These are phyloP conservation scores for Eurystomus glaucurus DNA, from an alignment of 2,797 vertebrate genomes.

Conservation along the genomic window DNA sequence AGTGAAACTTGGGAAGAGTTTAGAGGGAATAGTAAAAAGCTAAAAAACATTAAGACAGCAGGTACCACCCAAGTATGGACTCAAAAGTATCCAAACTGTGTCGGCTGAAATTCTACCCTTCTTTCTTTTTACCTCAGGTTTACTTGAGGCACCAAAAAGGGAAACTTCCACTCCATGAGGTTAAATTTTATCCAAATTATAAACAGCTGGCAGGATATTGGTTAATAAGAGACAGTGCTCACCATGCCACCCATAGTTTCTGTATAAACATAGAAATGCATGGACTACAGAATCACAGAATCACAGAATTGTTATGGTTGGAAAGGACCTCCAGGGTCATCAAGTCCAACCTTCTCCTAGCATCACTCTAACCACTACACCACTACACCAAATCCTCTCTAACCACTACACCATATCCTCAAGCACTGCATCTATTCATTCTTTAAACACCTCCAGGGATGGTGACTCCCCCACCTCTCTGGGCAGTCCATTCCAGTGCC, in stretches of 20 bases:
- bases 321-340: no score
- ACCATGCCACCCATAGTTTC: background rate
- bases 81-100: background rate
- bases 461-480: no score
- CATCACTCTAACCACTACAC: no score
- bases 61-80: background rate
- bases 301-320: no score
- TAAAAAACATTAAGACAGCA: background rate
- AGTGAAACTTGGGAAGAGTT: background rate
- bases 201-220: slow-evolving; percentile 28
- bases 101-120: background rate
- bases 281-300: background rate
- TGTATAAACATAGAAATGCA: background rate
- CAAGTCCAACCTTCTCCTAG: no score
- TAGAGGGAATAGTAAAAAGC: background rate
- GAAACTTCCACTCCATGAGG: background rate
- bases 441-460: no score
- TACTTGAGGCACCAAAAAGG: background rate
- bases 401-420: no score
- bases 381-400: no score
- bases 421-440: no score
- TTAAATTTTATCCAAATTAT: slow-evolving; percentile 55
- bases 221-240: slow-evolving; percentile 37
- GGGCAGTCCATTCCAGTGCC: no score
- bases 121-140: background rate